phyloP scores from a whole-genome alignment of 2,888 invertebrate species.

The Scrobipalpa costella region DNA sequence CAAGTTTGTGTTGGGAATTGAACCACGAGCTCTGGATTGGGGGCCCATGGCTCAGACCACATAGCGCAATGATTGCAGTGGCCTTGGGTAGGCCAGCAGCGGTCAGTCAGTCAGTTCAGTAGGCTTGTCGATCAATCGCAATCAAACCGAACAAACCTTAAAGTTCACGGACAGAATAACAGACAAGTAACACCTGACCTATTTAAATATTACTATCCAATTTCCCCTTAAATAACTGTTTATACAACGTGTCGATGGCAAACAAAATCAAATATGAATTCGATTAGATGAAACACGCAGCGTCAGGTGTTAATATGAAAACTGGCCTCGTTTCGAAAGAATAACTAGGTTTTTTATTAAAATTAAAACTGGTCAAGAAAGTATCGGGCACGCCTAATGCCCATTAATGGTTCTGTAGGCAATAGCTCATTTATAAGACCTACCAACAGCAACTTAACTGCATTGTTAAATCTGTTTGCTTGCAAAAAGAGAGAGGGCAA shows the following conservation, averaged over 20 bases:
- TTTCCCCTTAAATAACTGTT: conserved; percentile 36
- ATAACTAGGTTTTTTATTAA: not conserved
- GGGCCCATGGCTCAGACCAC: too few species aligned
- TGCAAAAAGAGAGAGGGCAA: too few species aligned
- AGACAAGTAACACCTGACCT: conserved; percentile 39
- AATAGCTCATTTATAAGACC: too few species aligned
- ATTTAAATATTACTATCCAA: conserved; percentile 46
- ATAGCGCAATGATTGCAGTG: conserved; percentile 25
- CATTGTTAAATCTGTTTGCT: too few species aligned
- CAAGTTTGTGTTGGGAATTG: too few species aligned
- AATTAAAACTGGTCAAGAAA: too few species aligned
- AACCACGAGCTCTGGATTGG: too few species aligned
- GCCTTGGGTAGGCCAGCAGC: not conserved
- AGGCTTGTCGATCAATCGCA: conserved; percentile 43
- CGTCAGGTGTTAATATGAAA: not conserved
- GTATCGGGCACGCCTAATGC: too few species aligned
- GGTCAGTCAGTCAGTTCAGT: conserved; percentile 36
- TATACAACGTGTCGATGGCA: not conserved
- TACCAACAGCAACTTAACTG: too few species aligned
- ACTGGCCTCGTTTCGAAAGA: not conserved
- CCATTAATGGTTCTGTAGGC: too few species aligned
- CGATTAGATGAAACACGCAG: conserved; percentile 3
- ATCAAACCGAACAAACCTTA: conserved; percentile 37
- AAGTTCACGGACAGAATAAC: conserved; percentile 24
- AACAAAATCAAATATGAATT: conserved; percentile 30